phyloP scores from a whole-genome alignment of 2,113 vertebrate species.

The Daubentonia madagascariensis region DNA sequence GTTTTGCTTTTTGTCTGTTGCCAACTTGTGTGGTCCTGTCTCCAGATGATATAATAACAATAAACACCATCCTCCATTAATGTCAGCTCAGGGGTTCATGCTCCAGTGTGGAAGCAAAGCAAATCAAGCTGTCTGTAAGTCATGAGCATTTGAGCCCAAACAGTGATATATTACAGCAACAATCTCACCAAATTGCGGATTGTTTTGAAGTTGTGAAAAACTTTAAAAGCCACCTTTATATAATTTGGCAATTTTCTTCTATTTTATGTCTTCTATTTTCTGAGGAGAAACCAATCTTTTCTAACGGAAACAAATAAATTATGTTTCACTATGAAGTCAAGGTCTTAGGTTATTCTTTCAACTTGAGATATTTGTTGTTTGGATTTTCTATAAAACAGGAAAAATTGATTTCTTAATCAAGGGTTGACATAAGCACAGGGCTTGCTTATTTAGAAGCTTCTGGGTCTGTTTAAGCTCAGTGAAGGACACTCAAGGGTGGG shows the following conservation, averaged over 20 bases:
- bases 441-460: not conserved
- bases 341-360: not conserved
- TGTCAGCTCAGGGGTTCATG: not conserved
- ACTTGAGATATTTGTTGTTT: not conserved
- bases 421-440: not conserved
- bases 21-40: not conserved
- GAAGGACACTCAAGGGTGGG: not conserved
- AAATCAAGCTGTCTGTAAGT: not conserved
- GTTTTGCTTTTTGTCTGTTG: not conserved
- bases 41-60: not conserved
- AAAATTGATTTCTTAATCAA: not conserved
- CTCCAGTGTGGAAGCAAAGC: not conserved
- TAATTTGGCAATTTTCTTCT: not conserved
- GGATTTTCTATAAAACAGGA: not conserved
- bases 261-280: not conserved
- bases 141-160: not conserved
- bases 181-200: not conserved
- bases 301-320: not conserved
- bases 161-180: not conserved
- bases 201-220: not conserved
- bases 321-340: not conserved
- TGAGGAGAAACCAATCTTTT: not conserved
- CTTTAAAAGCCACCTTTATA: not conserved
- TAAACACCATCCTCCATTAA: not conserved
- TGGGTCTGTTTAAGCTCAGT: not conserved